Evolutionary conservation across 2,888 invertebrate species (phyloP).

Genomic region (Fabriciana adippe): DNA sequence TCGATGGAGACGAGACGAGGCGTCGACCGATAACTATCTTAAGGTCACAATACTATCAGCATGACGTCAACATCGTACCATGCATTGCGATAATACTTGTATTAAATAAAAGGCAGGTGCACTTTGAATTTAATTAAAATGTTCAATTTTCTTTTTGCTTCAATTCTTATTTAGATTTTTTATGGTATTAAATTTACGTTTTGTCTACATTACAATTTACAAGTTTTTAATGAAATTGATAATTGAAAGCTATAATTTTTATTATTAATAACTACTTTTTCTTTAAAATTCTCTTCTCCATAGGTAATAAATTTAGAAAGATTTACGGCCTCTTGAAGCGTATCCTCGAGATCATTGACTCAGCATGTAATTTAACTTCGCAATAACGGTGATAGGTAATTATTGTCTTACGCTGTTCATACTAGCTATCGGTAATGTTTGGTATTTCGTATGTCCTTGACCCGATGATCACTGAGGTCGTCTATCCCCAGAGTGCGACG

Average conservation of each 20-base stretch:
- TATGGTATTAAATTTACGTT: background rate
- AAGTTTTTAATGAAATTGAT: background rate
- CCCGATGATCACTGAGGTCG: constrained; percentile 47
- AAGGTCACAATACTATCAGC: constrained; percentile 75
- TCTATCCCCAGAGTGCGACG: constrained; percentile 59
- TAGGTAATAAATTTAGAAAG: constrained; percentile 3
- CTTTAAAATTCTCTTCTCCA: background rate
- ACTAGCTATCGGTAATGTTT: constrained; percentile 31
- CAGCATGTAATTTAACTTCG: constrained; percentile 21
- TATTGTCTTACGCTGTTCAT: constrained; percentile 13
- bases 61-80: constrained; percentile 65
- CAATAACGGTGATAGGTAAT: constrained; percentile 23
- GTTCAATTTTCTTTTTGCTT: background rate
- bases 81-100: constrained; percentile 55
- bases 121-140: constrained; percentile 22
- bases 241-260: too few species aligned
- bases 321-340: constrained; percentile 8
- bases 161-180: background rate
- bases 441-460: constrained; percentile 48
- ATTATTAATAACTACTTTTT: too few species aligned
- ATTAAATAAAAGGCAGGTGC: constrained; percentile 51
- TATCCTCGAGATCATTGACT: constrained; percentile 26
- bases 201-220: background rate
- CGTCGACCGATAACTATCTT: constrained; percentile 80
- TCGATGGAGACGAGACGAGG: constrained; percentile 70